These are phyloP conservation scores for Myopa tessellatipennis DNA, from an alignment of 2,888 invertebrate genomes.

Conservation along the genomic window DNA sequence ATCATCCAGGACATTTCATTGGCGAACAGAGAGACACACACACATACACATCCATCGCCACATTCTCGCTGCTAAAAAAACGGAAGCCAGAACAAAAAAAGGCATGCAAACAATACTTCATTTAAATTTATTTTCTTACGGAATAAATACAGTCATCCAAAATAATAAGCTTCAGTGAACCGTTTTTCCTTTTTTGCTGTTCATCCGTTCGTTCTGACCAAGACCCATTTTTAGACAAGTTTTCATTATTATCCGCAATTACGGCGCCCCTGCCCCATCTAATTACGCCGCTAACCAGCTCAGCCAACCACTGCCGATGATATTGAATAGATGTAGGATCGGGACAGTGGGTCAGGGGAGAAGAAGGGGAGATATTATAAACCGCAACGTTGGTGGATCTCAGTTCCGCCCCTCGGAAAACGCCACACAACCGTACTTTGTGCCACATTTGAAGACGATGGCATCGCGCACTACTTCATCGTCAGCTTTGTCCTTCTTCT, in stretches of 20 bases:
- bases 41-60: background rate
- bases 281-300: background rate
- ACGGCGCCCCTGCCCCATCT: background rate
- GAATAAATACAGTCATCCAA: background rate
- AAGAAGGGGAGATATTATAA: background rate
- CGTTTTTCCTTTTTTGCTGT: no score
- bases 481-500: background rate
- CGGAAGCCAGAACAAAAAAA: background rate
- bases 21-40: background rate
- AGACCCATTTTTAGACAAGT: constrained; percentile 18
- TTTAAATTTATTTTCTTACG: background rate
- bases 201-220: constrained; percentile 5
- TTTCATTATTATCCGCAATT: constrained; percentile 21
- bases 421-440: background rate
- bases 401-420: background rate
- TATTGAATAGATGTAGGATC: background rate
- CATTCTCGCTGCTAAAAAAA: background rate
- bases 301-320: background rate
- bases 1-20: background rate
- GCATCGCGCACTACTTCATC: background rate
- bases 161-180: background rate
- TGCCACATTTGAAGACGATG: constrained; percentile 1
- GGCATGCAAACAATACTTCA: background rate
- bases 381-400: no score
- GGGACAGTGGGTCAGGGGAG: background rate